These are phyloP conservation scores for Axinella damicornis DNA, from an alignment of 37 sponge, comb jelly and placozoan genomes.

Conservation along the genomic window DNA sequence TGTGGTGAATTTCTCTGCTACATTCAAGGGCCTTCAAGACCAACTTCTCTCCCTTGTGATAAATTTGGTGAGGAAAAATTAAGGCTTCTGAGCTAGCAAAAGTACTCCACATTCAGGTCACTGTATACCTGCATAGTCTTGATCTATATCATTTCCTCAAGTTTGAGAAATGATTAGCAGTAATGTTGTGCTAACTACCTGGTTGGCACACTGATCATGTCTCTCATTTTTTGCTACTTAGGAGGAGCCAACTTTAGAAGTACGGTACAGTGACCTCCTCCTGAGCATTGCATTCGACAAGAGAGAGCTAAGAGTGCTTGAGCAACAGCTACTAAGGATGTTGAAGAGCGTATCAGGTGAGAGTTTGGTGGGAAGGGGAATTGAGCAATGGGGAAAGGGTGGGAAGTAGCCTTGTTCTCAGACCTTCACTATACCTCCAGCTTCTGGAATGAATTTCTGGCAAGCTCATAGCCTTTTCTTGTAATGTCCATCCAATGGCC, in stretches of 20 bases:
- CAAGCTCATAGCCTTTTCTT: too few relatives aligned
- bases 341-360: conserved; percentile 36
- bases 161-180: too few relatives aligned
- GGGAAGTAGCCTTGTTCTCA: too few relatives aligned
- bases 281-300: conserved; percentile 40
- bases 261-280: conserved; percentile 41
- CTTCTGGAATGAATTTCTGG: too few relatives aligned
- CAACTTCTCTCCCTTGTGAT: conserved; percentile 66
- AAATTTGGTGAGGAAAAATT: conserved; percentile 26
- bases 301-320: conserved; percentile 32
- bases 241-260: conserved; percentile 65
- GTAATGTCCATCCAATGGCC: too few relatives aligned
- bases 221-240: too few relatives aligned
- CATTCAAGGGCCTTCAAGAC: conserved; percentile 66
- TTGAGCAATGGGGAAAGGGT: too few relatives aligned
- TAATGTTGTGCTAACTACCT: too few relatives aligned
- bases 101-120: background rate
- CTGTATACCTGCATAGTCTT: background rate
- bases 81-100: background rate
- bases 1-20: conserved; percentile 74
- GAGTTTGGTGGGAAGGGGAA: too few relatives aligned
- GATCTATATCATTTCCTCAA: background rate
- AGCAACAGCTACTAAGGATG: conserved; percentile 53
- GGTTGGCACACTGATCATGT: too few relatives aligned
- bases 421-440: too few relatives aligned